A percentile compares a stretch with the other conserved stretches of the same genome.
Conservation (phyloP, 2,888 invertebrate genomes). For the Anarsia innoxiella region DNA sequence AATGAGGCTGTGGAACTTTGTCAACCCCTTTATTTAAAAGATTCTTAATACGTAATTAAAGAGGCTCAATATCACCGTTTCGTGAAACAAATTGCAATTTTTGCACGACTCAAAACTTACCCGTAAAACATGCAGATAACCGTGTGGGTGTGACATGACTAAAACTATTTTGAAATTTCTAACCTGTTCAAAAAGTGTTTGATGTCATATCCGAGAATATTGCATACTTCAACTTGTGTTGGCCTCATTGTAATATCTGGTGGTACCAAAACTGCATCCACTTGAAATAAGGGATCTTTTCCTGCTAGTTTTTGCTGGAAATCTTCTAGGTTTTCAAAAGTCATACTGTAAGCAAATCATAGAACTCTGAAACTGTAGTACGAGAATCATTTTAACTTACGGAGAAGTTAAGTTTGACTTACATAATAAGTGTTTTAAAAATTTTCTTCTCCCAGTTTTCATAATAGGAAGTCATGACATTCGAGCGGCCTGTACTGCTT, state of each 20-base stretch:
- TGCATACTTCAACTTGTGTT: slow-evolving; percentile 84
- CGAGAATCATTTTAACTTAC: no score
- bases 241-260: slow-evolving; percentile 87
- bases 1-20: neutral
- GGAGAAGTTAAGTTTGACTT: no score
- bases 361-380: no score
- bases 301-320: slow-evolving; percentile 77
- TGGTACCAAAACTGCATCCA: slow-evolving; percentile 82
- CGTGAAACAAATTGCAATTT: no score
- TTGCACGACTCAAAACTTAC: no score
- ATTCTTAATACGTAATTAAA: no score
- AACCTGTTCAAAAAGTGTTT: slow-evolving; percentile 87
- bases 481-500: slow-evolving; percentile 83
- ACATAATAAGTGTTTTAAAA: slow-evolving; percentile 67
- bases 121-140: no score
- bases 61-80: no score
- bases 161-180: no score
- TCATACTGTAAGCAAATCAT: neutral
- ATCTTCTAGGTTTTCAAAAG: slow-evolving; percentile 78
- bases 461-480: slow-evolving; percentile 86
- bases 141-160: no score
- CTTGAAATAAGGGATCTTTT: slow-evolving; percentile 81
- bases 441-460: slow-evolving; percentile 88
- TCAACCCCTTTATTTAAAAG: neutral
- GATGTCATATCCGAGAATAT: slow-evolving; percentile 82